Evolutionary conservation across 2,113 vertebrate genomes (phyloP).

Genomic region (Engraulis encrasicolus): DNA sequence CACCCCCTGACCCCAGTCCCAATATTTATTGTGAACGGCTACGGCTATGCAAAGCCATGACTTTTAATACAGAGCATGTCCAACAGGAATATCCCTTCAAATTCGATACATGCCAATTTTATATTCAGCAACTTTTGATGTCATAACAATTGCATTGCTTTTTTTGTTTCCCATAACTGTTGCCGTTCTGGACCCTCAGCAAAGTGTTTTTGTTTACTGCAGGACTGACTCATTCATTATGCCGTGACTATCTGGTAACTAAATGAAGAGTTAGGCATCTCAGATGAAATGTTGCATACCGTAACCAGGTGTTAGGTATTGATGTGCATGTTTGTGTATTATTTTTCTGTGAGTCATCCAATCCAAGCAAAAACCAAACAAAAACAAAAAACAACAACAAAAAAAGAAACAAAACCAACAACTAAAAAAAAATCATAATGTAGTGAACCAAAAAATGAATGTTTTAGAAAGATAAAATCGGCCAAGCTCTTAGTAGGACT

Average conservation of each 20-base stretch:
- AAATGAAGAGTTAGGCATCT: background rate
- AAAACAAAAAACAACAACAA: slow-evolving; percentile 62
- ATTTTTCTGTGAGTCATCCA: slow-evolving; percentile 58
- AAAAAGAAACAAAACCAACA: slow-evolving; percentile 57
- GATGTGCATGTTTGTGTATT: slow-evolving; percentile 11
- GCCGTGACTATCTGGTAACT: background rate
- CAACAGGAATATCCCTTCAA: too few relatives aligned
- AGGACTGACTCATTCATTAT: background rate
- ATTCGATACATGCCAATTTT: too few relatives aligned
- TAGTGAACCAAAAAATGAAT: slow-evolving; percentile 65
- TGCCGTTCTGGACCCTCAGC: background rate
- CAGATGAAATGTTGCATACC: background rate
- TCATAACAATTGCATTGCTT: too few relatives aligned
- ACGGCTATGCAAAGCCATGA: too few relatives aligned
- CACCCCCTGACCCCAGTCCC: too few relatives aligned
- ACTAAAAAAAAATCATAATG: slow-evolving; percentile 61
- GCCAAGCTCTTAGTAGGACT: slow-evolving; percentile 74
- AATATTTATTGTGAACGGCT: too few relatives aligned
- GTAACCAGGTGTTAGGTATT: background rate
- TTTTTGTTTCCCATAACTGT: background rate
- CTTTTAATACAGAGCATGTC: too few relatives aligned
- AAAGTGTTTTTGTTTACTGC: background rate
- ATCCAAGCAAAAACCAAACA: slow-evolving; percentile 55
- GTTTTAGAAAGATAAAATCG: slow-evolving; percentile 73
- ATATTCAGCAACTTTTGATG: too few relatives aligned